A percentile compares a stretch with the other conserved stretches of the same genome.
phyloP scores from a whole-genome alignment of 2,113 vertebrate genomes.

The Nothobranchius kuhntae region DNA sequence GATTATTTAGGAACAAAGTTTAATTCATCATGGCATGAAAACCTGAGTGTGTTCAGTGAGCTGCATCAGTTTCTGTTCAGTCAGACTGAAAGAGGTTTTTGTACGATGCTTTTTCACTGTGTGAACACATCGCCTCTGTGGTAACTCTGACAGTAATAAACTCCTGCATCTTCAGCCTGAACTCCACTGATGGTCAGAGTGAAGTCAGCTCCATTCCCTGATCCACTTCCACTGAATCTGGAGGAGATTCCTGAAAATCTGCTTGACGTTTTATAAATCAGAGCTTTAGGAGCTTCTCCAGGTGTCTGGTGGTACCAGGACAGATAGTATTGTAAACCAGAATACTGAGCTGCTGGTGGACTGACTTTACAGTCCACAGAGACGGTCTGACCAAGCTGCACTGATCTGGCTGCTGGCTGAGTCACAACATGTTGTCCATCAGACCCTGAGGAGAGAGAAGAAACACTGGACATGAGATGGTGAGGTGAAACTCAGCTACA shows the following conservation, averaged over 20 bases:
- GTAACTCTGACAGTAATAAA: constrained; percentile 41
- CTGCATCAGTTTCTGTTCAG: too few relatives aligned
- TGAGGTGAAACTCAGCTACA: too few relatives aligned
- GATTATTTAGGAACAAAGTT: too few relatives aligned
- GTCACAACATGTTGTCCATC: constrained; percentile 1
- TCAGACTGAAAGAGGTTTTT: constrained; percentile 24
- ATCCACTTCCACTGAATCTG: constrained; percentile 20
- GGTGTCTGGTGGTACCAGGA: constrained; percentile 10
- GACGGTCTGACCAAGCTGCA: constrained; percentile 8
- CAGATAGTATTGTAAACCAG: accelerated
- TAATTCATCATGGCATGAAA: too few relatives aligned
- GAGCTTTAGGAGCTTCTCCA: constrained; percentile 22
- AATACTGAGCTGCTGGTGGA: accelerated
- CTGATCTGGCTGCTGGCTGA: constrained; percentile 8
- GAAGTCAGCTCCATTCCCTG: constrained; percentile 14
- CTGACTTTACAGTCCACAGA: constrained; percentile 6
- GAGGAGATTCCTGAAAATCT: constrained; percentile 18
- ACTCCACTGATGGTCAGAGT: constrained; percentile 9
- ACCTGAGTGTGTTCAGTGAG: too few relatives aligned
- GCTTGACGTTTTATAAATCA: not conserved
- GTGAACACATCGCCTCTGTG: not conserved
- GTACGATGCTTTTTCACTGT: constrained; percentile 41
- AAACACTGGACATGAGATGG: too few relatives aligned
- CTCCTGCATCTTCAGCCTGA: not conserved
- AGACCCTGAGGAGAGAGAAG: too few relatives aligned